These are phyloP conservation scores for Channa argus DNA, from an alignment of 2,113 vertebrate species.

Conservation along the genomic window DNA sequence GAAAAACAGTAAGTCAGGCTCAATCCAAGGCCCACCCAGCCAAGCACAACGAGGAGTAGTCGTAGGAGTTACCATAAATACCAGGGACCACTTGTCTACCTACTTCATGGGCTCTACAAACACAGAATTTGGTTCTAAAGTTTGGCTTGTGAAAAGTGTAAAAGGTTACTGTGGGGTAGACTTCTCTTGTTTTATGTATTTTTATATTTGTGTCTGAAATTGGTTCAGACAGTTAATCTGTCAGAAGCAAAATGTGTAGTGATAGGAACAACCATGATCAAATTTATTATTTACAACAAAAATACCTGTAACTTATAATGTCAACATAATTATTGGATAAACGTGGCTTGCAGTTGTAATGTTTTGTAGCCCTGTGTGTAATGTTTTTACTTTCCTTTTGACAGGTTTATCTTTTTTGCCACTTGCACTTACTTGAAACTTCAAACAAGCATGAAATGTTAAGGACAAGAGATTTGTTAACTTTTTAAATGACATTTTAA, in stretches of 20 bases:
- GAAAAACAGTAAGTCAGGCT: conserved; percentile 31
- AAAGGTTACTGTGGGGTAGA: neutral
- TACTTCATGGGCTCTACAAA: conserved; percentile 16
- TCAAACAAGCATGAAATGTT: neutral
- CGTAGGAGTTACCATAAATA: conserved; percentile 65
- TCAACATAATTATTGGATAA: neutral
- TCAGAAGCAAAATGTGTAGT: neutral
- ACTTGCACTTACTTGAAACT: neutral
- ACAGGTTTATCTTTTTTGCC: neutral
- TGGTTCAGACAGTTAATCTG: neutral
- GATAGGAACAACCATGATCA: neutral
- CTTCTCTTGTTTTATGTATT: too few relatives aligned
- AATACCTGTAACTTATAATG: neutral
- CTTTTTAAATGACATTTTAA: neutral
- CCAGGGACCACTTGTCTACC: conserved; percentile 10
- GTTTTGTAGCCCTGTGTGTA: neutral
- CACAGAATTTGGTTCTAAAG: neutral
- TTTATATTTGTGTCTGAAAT: neutral
- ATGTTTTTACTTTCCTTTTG: neutral
- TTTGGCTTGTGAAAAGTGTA: neutral
- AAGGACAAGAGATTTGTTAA: neutral
- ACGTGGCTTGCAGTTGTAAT: neutral
- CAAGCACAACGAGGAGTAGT: conserved; percentile 60
- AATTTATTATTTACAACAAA: neutral
- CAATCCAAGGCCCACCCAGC: neutral